Base-by-base conservation (phyloP, 2,113 vertebrate genomes). In the Rhipidura dahli region DNA sequence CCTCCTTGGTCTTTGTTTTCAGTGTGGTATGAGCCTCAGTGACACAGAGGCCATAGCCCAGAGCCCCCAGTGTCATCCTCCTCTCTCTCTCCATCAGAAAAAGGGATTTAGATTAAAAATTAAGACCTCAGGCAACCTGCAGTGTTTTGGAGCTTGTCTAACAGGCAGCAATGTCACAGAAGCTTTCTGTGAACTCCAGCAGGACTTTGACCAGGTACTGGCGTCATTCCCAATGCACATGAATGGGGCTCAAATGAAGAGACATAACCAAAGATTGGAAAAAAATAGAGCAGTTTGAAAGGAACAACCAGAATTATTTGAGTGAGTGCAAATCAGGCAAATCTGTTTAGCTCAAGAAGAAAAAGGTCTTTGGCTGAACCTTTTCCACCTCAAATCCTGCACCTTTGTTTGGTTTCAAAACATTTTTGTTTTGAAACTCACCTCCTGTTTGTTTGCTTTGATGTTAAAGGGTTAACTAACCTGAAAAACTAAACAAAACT, bases 391-490 rank as follows among this genome's bases (percentile, higher is more conserved):
- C 39, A 89, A 93, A 84, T 91, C 81, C 75, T 21, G 10, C 10
- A 65, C 45, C 4, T n/a, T 75, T 89, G 68, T 89, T 94, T 87
- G 61, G 31, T 65, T 93, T 93, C 51, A 84, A 94, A 96, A 79
- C n/a, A 76, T 64, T 71, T 78, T 78, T 30, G 17, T 33, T 82
- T 79, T 26, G 65, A 84, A 79, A 82, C 23, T 82, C 57, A 64
- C 45, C 53, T 91, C 57, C 31, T 57, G 51, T 82, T 89, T 89
- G 60, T 93, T 96, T 92, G 42, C 18, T 92, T 96, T 93, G 27
- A 68, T 5, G 0, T 75, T 82, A 57, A 95, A 93, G 93, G 65
- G 96, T 97, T 95, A 96, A 97, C 65, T 68, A 84, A 89, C 87
- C 87, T 84, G 69, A 88, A 91, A 91, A 80, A 80, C 31, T 56